Evolutionary conservation across 2,113 vertebrate species (phyloP).

Genomic region (Chionodraco myersi): DNA sequence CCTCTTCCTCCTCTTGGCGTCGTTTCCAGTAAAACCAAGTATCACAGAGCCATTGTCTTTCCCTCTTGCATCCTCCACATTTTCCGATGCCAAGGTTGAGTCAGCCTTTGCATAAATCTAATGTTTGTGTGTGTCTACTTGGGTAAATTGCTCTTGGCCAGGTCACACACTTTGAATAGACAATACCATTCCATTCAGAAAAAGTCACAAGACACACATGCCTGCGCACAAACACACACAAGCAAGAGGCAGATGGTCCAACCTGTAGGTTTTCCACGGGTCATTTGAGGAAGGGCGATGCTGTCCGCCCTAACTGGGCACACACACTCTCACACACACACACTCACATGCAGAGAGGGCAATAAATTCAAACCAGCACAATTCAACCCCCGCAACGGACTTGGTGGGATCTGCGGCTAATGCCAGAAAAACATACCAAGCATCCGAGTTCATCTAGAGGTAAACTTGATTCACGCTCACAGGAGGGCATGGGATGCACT

Average conservation of each 20-base stretch:
- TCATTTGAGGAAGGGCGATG: constrained; percentile 55
- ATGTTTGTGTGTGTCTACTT: constrained; percentile 7
- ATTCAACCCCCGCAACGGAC: constrained; percentile 58
- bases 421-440: constrained; percentile 57
- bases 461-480: constrained; percentile 59
- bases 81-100: constrained; percentile 55
- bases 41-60: constrained; percentile 51
- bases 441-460: constrained; percentile 72
- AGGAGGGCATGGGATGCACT: constrained; percentile 42
- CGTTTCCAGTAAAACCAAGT: constrained; percentile 57
- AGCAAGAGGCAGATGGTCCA: constrained; percentile 60
- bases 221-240: constrained; percentile 2
- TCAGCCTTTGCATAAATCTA: constrained; percentile 48
- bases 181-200: constrained; percentile 52
- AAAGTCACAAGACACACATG: constrained; percentile 32
- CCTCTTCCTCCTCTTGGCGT: constrained; percentile 23
- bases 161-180: constrained; percentile 50
- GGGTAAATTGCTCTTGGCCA: constrained; percentile 34
- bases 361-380: constrained; percentile 72
- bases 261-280: constrained; percentile 61
- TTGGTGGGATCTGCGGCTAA: constrained; percentile 49
- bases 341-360: constrained; percentile 36
- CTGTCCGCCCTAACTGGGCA: constrained; percentile 43
- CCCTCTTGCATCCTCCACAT: constrained; percentile 39
- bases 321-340: constrained; percentile 17